These are phyloP conservation scores for Esperia sulphurella DNA, from an alignment of 2,888 invertebrate genomes.

Conservation along the genomic window DNA sequence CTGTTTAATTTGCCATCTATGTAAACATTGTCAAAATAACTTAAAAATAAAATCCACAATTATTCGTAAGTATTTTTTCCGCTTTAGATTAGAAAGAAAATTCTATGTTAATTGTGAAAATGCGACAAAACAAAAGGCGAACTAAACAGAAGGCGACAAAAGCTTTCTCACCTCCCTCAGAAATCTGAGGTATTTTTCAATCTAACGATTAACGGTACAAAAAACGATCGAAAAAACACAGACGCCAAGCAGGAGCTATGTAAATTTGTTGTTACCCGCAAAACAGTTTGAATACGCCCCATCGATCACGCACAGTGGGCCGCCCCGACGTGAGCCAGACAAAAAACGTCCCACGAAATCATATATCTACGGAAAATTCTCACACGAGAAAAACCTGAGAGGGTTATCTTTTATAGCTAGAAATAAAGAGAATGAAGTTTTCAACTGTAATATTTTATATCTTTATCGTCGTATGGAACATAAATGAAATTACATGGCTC, in stretches of 20 bases:
- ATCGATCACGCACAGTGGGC: conserved; percentile 21
- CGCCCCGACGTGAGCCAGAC: conserved; percentile 1
- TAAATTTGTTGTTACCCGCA: conserved; percentile 15
- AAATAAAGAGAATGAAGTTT: conserved; percentile 28
- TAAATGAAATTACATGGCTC: conserved; percentile 22
- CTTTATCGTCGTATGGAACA: conserved; percentile 20
- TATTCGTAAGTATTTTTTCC: too few relatives aligned
- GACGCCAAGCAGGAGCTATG: conserved; percentile 3
- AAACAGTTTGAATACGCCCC: conserved; percentile 16
- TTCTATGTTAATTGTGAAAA: too few relatives aligned
- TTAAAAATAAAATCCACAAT: too few relatives aligned
- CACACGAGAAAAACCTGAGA: conserved; percentile 20
- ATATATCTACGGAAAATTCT: conserved; percentile 19
- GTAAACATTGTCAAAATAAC: too few relatives aligned
- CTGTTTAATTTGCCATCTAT: too few relatives aligned
- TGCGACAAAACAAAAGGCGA: too few relatives aligned
- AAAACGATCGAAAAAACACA: conserved; percentile 3
- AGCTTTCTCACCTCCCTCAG: not conserved
- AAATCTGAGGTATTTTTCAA: too few relatives aligned
- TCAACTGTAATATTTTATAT: conserved; percentile 23
- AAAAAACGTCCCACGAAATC: conserved; percentile 20
- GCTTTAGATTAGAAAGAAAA: too few relatives aligned
- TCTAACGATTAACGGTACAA: conserved; percentile 2
- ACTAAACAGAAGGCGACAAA: too few relatives aligned
- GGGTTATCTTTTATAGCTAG: conserved; percentile 26